Percentiles rank a stretch among this genome's conserved stretches.
phyloP scores from a whole-genome alignment of 2,888 invertebrate species.

The Agonopterix alstromeriana region DNA sequence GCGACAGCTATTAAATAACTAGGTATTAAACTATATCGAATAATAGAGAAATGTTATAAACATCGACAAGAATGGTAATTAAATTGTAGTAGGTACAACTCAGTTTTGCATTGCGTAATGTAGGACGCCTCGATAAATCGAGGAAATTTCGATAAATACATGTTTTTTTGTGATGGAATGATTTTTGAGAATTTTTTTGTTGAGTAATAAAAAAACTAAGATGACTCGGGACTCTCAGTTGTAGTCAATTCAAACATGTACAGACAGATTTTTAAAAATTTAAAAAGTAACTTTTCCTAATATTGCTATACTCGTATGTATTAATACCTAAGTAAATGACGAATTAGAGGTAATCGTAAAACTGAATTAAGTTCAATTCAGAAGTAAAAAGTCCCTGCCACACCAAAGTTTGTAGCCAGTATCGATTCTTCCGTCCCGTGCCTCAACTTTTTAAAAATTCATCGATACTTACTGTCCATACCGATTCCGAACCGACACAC shows the following conservation, averaged over 20 bases:
- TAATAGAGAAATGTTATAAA: too few relatives aligned
- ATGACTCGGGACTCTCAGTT: too few relatives aligned
- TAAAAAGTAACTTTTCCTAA: background rate
- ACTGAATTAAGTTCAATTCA: slow-evolving; percentile 1
- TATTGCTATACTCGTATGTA: background rate
- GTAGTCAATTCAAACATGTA: too few relatives aligned
- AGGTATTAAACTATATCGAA: too few relatives aligned
- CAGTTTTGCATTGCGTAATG: too few relatives aligned
- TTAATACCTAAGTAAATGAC: background rate
- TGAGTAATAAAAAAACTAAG: slow-evolving; percentile 6
- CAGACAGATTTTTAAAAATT: slow-evolving; percentile 18
- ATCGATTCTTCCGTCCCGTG: slow-evolving; percentile 71
- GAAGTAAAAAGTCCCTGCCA: slow-evolving; percentile 39
- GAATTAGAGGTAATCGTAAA: background rate
- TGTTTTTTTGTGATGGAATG: too few relatives aligned
- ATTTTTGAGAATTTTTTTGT: too few relatives aligned
- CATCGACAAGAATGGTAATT: too few relatives aligned
- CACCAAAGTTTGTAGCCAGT: slow-evolving; percentile 37
- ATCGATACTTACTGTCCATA: slow-evolving; percentile 54
- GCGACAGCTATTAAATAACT: too few relatives aligned
- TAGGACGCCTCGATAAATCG: too few relatives aligned
- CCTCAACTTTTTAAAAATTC: slow-evolving; percentile 67
- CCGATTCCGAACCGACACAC: slow-evolving; percentile 42
- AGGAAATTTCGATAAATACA: too few relatives aligned
- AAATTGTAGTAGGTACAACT: too few relatives aligned